Conservation (phyloP, 2,888 invertebrate genomes). For the Dryadula phaetusa region DNA sequence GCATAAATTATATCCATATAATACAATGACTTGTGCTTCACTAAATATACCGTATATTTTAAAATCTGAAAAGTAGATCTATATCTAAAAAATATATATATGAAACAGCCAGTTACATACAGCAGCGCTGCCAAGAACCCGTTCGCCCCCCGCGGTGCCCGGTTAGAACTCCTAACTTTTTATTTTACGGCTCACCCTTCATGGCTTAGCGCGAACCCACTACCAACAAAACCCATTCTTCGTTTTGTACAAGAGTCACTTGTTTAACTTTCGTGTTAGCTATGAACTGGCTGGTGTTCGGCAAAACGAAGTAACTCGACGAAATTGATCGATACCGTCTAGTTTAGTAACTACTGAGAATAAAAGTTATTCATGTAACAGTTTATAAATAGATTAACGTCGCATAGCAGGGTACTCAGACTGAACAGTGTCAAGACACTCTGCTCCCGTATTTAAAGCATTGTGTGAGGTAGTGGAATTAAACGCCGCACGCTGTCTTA, state of each 20-base stretch:
- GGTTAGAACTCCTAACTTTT: conserved; percentile 82
- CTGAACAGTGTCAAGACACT: no score
- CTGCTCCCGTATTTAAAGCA: no score
- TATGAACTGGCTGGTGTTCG: conserved; percentile 50
- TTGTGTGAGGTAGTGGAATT: no score
- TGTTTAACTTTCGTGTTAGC: conserved; percentile 64
- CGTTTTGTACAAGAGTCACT: conserved; percentile 48
- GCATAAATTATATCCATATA: no score
- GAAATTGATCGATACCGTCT: conserved; percentile 33
- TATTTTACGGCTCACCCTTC: conserved; percentile 79
- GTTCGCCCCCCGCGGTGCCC: conserved; percentile 77
- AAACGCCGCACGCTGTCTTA: no score
- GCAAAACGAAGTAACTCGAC: conserved; percentile 45
- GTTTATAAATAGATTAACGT: no score
- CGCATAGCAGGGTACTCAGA: no score
- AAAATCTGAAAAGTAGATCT: no score
- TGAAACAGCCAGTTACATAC: conserved; percentile 58
- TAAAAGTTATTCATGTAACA: no score
- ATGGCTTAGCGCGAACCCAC: conserved; percentile 79
- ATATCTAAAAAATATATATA: not conserved
- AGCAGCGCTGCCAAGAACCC: conserved; percentile 69
- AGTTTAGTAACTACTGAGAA: not conserved
- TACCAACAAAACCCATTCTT: conserved; percentile 55
- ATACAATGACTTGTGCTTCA: no score
- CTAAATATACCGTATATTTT: no score